phyloP scores from a whole-genome alignment of 2,113 vertebrate species.

The Calypte anna region DNA sequence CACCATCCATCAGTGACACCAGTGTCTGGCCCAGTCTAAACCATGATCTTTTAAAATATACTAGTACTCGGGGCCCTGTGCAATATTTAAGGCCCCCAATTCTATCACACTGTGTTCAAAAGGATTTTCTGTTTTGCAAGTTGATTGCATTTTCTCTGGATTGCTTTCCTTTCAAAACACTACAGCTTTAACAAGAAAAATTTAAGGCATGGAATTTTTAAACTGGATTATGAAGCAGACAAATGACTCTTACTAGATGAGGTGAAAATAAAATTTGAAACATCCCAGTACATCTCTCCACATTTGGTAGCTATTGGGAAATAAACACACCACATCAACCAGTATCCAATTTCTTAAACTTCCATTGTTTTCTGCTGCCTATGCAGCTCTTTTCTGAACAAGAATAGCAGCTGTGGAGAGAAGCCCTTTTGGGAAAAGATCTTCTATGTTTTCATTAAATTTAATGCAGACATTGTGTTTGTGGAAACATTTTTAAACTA shows the following conservation, averaged over 20 bases:
- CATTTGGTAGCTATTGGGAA: not conserved
- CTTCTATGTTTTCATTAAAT: not conserved
- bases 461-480: not conserved
- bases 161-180: not conserved
- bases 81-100: not conserved
- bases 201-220: not conserved
- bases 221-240: not conserved
- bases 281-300: not conserved
- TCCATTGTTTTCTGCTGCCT: not conserved
- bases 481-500: not conserved
- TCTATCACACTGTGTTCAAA: not conserved
- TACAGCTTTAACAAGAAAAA: not conserved
- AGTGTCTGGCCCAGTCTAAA: not conserved
- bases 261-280: not conserved
- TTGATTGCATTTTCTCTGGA: not conserved
- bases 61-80: not conserved
- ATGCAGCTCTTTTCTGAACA: not conserved
- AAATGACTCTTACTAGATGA: not conserved
- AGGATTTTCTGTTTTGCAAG: not conserved
- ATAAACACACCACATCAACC: not conserved
- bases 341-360: not conserved
- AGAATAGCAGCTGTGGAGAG: not conserved
- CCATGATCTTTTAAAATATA: not conserved
- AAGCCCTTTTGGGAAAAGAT: not conserved
- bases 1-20: not conserved